Conservation (phyloP, 2,113 vertebrate genomes). For the Datnioides undecimradiatus region DNA sequence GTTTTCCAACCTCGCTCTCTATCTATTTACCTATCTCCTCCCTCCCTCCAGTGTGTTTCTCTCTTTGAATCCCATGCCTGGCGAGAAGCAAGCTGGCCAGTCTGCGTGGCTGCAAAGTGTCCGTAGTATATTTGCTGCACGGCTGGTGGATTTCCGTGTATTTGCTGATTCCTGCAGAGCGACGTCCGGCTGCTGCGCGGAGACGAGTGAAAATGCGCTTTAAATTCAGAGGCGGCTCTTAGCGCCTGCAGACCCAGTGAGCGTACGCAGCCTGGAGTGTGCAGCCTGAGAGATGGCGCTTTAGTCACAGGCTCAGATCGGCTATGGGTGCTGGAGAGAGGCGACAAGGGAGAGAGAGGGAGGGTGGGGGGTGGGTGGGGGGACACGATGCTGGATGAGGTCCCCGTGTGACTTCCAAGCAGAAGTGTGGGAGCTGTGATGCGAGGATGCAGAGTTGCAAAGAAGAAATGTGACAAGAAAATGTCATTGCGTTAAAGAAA, state of each 20-base stretch:
- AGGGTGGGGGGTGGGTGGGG: neutral
- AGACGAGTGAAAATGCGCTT: constrained; percentile 42
- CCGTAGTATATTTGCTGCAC: constrained; percentile 23
- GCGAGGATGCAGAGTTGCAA: neutral
- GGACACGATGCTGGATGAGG: constrained; percentile 3
- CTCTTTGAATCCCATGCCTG: constrained; percentile 40
- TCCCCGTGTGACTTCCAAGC: constrained; percentile 3
- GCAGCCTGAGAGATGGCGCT: constrained; percentile 68
- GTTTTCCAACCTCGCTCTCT: neutral
- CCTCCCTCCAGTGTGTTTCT: constrained; percentile 1
- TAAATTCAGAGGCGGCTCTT: constrained; percentile 62
- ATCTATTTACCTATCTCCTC: constrained; percentile 19
- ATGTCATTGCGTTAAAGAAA: neutral
- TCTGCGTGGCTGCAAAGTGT: constrained; percentile 33
- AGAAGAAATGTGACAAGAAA: neutral
- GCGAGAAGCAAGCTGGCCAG: constrained; percentile 10
- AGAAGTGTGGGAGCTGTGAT: constrained; percentile 12
- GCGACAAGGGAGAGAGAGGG: neutral
- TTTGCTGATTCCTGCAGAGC: constrained; percentile 45
- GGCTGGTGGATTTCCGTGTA: constrained; percentile 15
- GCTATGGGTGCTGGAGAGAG: constrained; percentile 31
- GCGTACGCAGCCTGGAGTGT: constrained; percentile 55
- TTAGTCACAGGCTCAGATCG: constrained; percentile 66
- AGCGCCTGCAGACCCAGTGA: constrained; percentile 53
- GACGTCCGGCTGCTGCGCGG: constrained; percentile 29